A percentile compares a stretch with the other conserved stretches of the same genome.
Evolutionary conservation across 2,797 vertebrate genomes (phyloP).

Genomic region (Luscinia luscinia): DNA sequence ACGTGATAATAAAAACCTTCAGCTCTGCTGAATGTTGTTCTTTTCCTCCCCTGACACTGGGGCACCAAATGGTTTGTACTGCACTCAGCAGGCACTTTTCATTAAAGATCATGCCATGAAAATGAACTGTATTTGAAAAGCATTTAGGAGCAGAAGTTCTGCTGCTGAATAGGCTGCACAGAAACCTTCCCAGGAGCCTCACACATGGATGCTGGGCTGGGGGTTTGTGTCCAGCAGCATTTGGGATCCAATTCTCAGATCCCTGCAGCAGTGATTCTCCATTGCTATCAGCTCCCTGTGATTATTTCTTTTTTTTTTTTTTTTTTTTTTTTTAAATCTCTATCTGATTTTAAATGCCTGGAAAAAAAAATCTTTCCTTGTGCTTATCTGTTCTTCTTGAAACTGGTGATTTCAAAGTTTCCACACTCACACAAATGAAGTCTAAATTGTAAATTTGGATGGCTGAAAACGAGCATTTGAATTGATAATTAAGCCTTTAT

Average conservation of each 20-base stretch:
- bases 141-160: slow-evolving; percentile 35
- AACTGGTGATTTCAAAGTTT: not conserved
- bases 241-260: not conserved
- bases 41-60: slow-evolving; percentile 78
- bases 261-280: not conserved
- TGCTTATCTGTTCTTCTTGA: not conserved
- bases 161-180: slow-evolving; percentile 21
- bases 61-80: slow-evolving; percentile 80
- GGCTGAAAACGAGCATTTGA: not conserved
- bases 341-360: not conserved
- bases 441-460: not conserved
- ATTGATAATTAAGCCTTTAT: not conserved
- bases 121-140: slow-evolving; percentile 61
- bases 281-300: not conserved
- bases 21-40: slow-evolving; percentile 75
- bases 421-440: not conserved
- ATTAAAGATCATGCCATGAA: slow-evolving; percentile 77
- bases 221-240: not conserved
- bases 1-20: slow-evolving; percentile 86
- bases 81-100: slow-evolving; percentile 77
- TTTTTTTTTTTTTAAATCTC: not conserved
- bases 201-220: not conserved
- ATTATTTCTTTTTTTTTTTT: not conserved
- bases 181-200: slow-evolving; percentile 1
- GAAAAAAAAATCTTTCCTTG: not conserved